Conservation (phyloP, 2,797 vertebrate species). For the Centroberyx gerrardi region DNA sequence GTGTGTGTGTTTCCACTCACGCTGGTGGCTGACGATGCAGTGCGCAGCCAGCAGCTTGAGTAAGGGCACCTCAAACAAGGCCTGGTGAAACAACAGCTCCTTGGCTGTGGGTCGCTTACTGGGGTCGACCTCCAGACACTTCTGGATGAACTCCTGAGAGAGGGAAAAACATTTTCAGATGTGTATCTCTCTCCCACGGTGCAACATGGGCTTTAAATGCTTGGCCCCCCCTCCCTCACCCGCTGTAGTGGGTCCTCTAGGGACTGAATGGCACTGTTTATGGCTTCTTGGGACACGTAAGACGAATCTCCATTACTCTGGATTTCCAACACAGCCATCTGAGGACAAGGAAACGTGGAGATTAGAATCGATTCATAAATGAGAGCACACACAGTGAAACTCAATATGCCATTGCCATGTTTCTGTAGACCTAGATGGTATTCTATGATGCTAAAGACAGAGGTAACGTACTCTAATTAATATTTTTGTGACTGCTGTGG, state of each 20-base stretch:
- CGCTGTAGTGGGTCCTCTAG: slow-evolving; percentile 92
- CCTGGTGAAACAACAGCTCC: slow-evolving; percentile 96
- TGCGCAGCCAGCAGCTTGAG: slow-evolving; percentile 97
- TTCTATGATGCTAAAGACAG: background rate
- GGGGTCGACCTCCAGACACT: slow-evolving; percentile 96
- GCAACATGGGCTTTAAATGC: background rate
- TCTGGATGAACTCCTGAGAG: slow-evolving; percentile 96
- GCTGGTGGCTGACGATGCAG: slow-evolving; percentile 97
- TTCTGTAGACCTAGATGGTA: background rate
- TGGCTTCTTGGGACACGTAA: slow-evolving; percentile 98
- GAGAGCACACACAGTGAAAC: background rate
- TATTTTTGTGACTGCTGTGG: background rate
- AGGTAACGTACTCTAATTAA: background rate
- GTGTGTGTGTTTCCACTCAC: slow-evolving; percentile 84
- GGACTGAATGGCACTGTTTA: slow-evolving; percentile 97
- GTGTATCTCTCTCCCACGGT: background rate
- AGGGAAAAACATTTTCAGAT: background rate
- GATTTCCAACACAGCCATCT: slow-evolving; percentile 99
- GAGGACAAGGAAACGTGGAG: slow-evolving; percentile 17
- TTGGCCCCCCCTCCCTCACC: slow-evolving; percentile 46
- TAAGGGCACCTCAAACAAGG: slow-evolving; percentile 96
- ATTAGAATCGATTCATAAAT: background rate
- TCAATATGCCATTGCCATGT: background rate
- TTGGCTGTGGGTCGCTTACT: slow-evolving; percentile 92
- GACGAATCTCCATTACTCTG: slow-evolving; percentile 98